Evolutionary conservation across 2,888 invertebrate species (phyloP).

Genomic region (Ommatoiulus sabulosus): DNA sequence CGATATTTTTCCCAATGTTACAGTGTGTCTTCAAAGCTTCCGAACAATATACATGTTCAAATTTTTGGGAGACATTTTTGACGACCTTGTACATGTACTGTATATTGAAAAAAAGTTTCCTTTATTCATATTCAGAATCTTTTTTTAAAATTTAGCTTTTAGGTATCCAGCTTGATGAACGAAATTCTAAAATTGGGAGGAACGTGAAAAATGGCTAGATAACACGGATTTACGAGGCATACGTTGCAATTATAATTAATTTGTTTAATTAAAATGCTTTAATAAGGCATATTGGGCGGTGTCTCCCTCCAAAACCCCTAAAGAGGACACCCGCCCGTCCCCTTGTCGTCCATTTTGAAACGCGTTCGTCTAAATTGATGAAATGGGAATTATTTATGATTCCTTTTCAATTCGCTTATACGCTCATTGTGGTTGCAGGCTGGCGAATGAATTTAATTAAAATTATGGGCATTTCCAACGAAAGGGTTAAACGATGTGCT

Average conservation of each 20-base stretch:
- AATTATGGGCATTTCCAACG: not conserved
- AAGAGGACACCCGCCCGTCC: not conserved
- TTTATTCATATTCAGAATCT: too few relatives aligned
- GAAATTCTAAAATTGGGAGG: not conserved
- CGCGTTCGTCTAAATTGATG: not conserved
- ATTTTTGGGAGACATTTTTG: too few relatives aligned
- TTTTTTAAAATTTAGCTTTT: not conserved
- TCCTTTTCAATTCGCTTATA: not conserved
- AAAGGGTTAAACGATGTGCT: not conserved
- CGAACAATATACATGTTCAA: too few relatives aligned
- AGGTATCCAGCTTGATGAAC: not conserved
- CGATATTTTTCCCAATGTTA: too few relatives aligned
- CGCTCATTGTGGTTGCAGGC: not conserved
- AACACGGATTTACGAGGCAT: not conserved
- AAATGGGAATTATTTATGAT: constrained; percentile 1
- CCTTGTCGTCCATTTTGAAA: not conserved
- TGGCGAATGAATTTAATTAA: constrained; percentile 1
- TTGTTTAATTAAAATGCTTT: not conserved
- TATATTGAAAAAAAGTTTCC: too few relatives aligned
- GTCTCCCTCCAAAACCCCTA: not conserved
- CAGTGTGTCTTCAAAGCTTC: too few relatives aligned
- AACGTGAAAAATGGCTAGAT: not conserved
- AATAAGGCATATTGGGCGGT: not conserved
- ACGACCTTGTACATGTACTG: too few relatives aligned
- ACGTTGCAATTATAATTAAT: not conserved